Base-by-base conservation (phyloP, 2,888 invertebrate genomes). In the Drosophila sordidula region DNA sequence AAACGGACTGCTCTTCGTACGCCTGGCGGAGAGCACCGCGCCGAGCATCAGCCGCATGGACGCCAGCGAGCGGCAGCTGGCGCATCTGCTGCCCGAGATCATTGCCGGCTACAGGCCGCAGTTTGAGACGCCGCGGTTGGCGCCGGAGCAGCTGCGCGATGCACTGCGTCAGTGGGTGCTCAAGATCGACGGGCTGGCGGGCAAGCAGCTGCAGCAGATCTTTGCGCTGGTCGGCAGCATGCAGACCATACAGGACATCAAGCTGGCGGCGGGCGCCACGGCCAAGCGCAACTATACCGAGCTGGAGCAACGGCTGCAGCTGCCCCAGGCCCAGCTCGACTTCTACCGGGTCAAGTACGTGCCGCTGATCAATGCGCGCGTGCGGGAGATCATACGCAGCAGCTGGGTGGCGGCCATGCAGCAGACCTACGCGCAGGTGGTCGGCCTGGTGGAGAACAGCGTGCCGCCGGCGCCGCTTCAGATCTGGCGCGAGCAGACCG, bases 281-380 rank as follows among this genome's bases (percentile, higher is more conserved):
- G 93, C 94, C 2, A 94, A 95, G 0, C 89, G 93, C 41, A 94
- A 95, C 82, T 96, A 96, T 95, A 92, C 93, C 4, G 89, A 91
- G 9, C 94, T 96, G 42, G 95, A 95, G 89, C 90, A 93, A 12
- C 93, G 94, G 4, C 92, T 95, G 0, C 93, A 93, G 61, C 92
- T 96, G n/a, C 92, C 93, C 3, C 90, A 91, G 6, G 91, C 92
- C 38, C 78, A 87, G 18, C 90, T 94, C 18, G 95, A 95, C 75
- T 95, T 96, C 6, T 97, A 96, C 95, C 94, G 94, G 41, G 93
- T 94, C 71, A 95, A 95, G 88, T 96, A 96, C 92, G 95, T 96
- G 90, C 95, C 95, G 0, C 90, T 96, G 6, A 92, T 97, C 34
- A 96, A 96, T n/a, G 92, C 93, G 38, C 93, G 96, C 41, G 95